Conservation (phyloP, 2,888 invertebrate species). For the Mesorhabditis sp. region DNA sequence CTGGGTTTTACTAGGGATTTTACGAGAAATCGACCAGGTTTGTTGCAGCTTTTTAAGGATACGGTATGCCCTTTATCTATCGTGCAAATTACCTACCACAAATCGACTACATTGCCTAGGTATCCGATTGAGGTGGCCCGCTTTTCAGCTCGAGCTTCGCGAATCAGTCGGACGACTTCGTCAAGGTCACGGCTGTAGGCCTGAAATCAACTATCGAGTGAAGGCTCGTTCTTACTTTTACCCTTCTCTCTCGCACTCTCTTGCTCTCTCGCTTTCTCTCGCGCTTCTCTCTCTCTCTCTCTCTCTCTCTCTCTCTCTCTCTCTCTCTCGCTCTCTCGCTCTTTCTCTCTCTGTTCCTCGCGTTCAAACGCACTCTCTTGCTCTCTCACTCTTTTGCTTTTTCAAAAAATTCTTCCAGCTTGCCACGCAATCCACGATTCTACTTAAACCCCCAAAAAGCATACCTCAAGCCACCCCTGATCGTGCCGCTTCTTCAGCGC, state of each 20-base stretch:
- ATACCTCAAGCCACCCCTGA: constrained; percentile 68
- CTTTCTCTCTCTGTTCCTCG: too few species aligned
- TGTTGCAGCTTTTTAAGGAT: too few species aligned
- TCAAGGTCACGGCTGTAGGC: constrained; percentile 54
- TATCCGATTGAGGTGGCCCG: constrained; percentile 65
- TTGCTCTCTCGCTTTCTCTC: too few species aligned
- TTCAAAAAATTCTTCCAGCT: too few species aligned
- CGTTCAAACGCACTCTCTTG: too few species aligned
- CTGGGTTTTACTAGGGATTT: too few species aligned
- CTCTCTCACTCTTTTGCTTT: too few species aligned
- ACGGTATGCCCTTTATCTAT: too few species aligned
- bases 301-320: constrained; percentile 67
- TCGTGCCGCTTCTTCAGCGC: constrained; percentile 64
- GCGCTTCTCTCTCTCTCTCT: constrained; percentile 62
- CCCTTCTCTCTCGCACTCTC: too few species aligned
- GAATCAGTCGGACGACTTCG: constrained; percentile 42
- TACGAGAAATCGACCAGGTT: too few species aligned
- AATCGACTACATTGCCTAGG: constrained; percentile 65
- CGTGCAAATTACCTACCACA: constrained; percentile 61
- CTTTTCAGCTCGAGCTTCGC: constrained; percentile 53
- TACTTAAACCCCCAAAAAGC: constrained; percentile 60
- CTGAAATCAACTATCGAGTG: constrained; percentile 55
- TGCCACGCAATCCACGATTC: too few species aligned
- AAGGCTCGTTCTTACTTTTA: constrained; percentile 52
- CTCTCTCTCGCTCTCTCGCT: constrained; percentile 64